Conservation (phyloP, 2,113 vertebrate genomes). For the Podarcis cretensis region DNA sequence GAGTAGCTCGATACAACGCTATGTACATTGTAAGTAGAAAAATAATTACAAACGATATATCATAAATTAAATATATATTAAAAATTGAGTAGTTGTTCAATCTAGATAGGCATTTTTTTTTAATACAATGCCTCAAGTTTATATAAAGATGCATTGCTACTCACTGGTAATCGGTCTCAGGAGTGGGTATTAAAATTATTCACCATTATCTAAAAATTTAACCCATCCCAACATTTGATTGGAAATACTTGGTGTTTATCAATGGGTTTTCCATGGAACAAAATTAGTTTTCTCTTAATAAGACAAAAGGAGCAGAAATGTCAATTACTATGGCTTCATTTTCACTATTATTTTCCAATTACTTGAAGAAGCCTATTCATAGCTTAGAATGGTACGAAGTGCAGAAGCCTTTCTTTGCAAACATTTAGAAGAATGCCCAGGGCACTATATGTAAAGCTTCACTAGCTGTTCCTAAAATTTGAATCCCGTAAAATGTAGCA, state of each 20-base stretch:
- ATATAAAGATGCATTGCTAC: background rate
- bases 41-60: background rate
- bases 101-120: background rate
- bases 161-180: background rate
- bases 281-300: conserved; percentile 12
- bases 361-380: background rate
- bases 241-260: background rate
- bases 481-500: conserved; percentile 18
- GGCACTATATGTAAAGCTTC: conserved; percentile 19
- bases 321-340: conserved; percentile 6
- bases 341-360: conserved; percentile 14
- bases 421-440: background rate
- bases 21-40: too few species aligned
- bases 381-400: background rate
- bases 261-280: background rate
- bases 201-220: background rate
- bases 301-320: conserved; percentile 9
- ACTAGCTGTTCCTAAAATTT: conserved; percentile 25
- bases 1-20: too few species aligned
- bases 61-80: background rate
- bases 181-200: background rate
- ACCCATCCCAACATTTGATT: background rate
- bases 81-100: background rate
- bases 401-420: background rate
- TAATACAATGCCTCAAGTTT: background rate